Percentiles rank a stretch among this genome's conserved stretches.
Conservation (phyloP, 2,113 vertebrate species). For the Campylorhamphus procurvoides region DNA sequence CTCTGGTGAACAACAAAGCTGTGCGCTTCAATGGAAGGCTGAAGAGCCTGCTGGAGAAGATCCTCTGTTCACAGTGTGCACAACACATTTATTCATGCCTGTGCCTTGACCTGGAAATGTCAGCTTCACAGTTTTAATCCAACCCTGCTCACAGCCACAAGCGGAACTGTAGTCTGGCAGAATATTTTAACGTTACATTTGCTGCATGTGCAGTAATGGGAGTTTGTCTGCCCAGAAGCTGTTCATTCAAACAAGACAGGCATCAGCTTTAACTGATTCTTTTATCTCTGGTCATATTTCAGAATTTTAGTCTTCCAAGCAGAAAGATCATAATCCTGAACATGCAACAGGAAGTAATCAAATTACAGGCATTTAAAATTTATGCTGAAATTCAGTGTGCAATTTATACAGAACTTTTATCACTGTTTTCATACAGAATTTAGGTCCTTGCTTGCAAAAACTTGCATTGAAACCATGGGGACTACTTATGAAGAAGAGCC, state of each 20-base stretch:
- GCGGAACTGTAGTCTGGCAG: background rate
- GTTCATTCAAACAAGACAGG: background rate
- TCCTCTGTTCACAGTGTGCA: background rate
- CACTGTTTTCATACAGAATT: background rate
- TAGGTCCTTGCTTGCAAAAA: background rate
- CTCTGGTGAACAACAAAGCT: background rate
- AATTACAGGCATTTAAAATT: background rate
- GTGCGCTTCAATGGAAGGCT: background rate
- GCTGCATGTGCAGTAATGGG: background rate
- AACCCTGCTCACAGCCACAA: background rate
- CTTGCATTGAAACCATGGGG: background rate
- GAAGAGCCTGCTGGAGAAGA: background rate
- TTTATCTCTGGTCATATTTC: background rate
- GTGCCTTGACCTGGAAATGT: constrained; percentile 19
- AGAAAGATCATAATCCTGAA: background rate
- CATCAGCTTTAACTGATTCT: background rate
- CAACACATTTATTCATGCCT: background rate
- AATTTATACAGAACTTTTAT: background rate
- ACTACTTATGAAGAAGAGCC: background rate
- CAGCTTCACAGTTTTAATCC: background rate
- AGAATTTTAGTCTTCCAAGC: background rate
- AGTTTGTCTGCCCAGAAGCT: background rate
- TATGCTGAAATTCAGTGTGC: background rate
- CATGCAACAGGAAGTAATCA: background rate
- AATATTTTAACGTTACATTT: background rate